Percentiles rank a stretch among this genome's conserved stretches.
Evolutionary conservation across 2,888 invertebrate genomes (phyloP).

Genomic region (Protonemura montana): DNA sequence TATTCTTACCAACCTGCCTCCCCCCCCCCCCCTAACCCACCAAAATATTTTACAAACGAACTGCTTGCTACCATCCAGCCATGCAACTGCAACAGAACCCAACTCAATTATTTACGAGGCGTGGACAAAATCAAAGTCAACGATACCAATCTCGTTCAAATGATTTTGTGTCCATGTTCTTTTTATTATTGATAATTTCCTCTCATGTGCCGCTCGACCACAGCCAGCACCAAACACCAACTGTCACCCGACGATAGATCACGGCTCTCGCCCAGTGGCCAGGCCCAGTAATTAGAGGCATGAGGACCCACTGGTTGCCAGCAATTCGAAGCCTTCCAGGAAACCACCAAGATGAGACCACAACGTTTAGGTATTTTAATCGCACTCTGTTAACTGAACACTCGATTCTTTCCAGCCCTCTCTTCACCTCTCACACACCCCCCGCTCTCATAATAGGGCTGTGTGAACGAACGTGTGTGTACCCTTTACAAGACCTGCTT

Average conservation of each 20-base stretch:
- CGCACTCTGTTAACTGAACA: conserved; percentile 38
- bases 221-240: neutral
- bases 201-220: neutral
- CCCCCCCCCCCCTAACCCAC: neutral
- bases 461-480: neutral
- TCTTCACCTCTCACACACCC: neutral
- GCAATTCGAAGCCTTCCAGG: neutral
- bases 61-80: too few relatives aligned
- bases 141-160: neutral
- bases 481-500: conserved; percentile 5
- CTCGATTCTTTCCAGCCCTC: neutral
- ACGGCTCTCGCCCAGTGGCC: neutral
- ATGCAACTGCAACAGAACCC: neutral
- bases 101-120: conserved; percentile 12
- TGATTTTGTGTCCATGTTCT: neutral
- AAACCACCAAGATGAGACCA: conserved; percentile 22
- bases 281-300: conserved; percentile 35
- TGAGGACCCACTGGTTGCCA: neutral
- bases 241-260: conserved; percentile 22
- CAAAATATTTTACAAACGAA: neutral
- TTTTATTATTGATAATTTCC: conserved; percentile 35
- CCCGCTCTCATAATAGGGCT: conserved; percentile 12
- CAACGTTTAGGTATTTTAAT: conserved; percentile 42
- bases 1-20: neutral
- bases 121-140: neutral